Evolutionary conservation across 2,797 vertebrate species (phyloP).

Genomic region (Huso huso): DNA sequence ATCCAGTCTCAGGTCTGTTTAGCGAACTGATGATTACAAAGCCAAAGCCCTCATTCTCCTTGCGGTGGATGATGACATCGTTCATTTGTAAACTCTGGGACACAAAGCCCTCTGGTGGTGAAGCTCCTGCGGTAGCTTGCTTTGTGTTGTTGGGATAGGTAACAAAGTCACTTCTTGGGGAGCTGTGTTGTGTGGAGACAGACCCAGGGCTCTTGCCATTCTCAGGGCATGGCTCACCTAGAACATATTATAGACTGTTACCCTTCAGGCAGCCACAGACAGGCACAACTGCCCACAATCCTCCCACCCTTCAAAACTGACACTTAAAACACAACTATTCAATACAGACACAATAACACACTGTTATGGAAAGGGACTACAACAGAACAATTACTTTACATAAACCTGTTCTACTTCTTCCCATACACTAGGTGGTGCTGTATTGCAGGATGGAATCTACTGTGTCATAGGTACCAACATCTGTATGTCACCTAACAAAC

Average conservation of each 20-base stretch:
- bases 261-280: neutral
- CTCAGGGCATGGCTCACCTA: conserved; percentile 84
- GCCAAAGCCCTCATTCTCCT: conserved; percentile 94
- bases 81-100: conserved; percentile 71
- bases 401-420: neutral
- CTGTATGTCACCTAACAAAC: no score
- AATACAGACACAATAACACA: no score
- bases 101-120: conserved; percentile 57
- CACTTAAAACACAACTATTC: no score
- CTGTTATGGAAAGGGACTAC: no score
- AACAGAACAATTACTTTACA: no score
- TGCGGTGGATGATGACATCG: conserved; percentile 86
- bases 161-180: conserved; percentile 85
- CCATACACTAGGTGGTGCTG: neutral
- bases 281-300: no score
- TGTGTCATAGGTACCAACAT: no score
- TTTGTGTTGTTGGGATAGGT: conserved; percentile 71
- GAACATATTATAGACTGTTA: conserved; percentile 34
- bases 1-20: conserved; percentile 79
- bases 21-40: conserved; percentile 98
- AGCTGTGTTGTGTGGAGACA: conserved; percentile 91
- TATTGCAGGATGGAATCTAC: neutral
- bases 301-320: no score
- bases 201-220: conserved; percentile 92
- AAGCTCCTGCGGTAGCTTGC: conserved; percentile 52